phyloP scores from a whole-genome alignment of 2,797 vertebrate species.

The Poeciliopsis paucimaculata region DNA sequence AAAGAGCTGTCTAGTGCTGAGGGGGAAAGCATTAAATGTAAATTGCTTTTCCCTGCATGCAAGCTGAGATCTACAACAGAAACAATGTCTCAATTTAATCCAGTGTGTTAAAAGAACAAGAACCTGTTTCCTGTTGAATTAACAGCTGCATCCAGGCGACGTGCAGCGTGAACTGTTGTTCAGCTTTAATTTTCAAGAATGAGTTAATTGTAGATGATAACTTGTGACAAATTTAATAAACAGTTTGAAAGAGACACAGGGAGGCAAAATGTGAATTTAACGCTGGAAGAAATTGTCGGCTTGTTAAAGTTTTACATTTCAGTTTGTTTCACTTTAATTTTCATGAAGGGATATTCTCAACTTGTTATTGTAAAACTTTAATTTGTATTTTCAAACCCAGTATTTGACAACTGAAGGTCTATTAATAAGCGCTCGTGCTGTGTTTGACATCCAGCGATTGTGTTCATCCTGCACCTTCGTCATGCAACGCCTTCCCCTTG shows the following conservation, averaged over 20 bases:
- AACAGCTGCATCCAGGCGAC: background rate
- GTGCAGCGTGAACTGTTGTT: background rate
- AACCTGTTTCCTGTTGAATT: background rate
- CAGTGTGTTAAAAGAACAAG: background rate
- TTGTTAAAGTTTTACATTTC: background rate
- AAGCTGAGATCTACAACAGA: background rate
- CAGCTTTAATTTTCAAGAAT: background rate
- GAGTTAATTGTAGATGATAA: background rate
- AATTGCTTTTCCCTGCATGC: background rate
- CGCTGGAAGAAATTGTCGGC: background rate
- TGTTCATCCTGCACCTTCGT: conserved; percentile 36
- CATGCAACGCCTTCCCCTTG: conserved; percentile 43
- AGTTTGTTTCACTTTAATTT: background rate
- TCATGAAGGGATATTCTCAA: background rate
- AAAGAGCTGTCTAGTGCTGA: background rate
- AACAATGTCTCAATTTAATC: background rate
- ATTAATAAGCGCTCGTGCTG: conserved; percentile 13
- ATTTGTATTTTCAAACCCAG: background rate
- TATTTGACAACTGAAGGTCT: conserved; percentile 8
- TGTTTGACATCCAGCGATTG: conserved; percentile 22
- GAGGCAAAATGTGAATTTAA: background rate
- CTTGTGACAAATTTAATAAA: conserved; percentile 1
- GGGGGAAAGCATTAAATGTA: background rate
- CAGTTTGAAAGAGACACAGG: background rate
- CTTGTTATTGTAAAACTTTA: background rate